Conservation (phyloP, 1,140 invertebrate species). For the Trichogramma pretiosum region DNA sequence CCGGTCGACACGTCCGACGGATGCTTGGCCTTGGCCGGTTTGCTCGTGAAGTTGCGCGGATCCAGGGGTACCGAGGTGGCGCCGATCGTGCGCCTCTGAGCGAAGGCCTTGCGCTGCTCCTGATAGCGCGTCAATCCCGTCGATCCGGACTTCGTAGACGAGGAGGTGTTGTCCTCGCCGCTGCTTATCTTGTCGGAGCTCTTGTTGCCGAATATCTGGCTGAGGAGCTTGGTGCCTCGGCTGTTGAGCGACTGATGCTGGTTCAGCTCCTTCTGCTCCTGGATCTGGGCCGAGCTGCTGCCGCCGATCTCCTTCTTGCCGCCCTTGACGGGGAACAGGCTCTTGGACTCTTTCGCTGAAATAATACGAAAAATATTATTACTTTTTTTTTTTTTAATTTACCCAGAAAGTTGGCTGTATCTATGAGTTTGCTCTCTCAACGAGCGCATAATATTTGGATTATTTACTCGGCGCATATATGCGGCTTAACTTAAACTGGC, state of each 20-base stretch:
- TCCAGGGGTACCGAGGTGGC: conserved; percentile 65
- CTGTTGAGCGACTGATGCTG: conserved; percentile 22
- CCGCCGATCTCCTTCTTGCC: conserved; percentile 17
- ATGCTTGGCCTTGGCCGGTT: conserved; percentile 47
- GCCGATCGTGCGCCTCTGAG: conserved; percentile 56
- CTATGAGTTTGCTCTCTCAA: no score
- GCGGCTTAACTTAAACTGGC: no score
- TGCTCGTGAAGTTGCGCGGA: conserved; percentile 56
- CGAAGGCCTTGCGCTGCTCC: conserved; percentile 44
- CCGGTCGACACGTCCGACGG: conserved; percentile 55
- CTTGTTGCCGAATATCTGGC: conserved; percentile 37
- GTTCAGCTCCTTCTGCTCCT: conserved; percentile 21
- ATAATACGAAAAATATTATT: no score
- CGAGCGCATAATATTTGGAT: no score
- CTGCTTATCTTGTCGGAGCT: conserved; percentile 26
- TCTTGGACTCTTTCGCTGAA: no score
- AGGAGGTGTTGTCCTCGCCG: no score
- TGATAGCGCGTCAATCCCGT: conserved; percentile 25
- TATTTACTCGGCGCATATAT: no score
- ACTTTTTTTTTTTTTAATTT: no score
- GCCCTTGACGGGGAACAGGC: no score
- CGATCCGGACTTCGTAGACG: no score
- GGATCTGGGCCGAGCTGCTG: not conserved
- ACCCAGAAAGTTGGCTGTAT: no score
- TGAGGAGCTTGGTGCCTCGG: conserved; percentile 29